Base-by-base conservation (phyloP, 2,888 invertebrate genomes). In the Petrophora chlorosata region DNA sequence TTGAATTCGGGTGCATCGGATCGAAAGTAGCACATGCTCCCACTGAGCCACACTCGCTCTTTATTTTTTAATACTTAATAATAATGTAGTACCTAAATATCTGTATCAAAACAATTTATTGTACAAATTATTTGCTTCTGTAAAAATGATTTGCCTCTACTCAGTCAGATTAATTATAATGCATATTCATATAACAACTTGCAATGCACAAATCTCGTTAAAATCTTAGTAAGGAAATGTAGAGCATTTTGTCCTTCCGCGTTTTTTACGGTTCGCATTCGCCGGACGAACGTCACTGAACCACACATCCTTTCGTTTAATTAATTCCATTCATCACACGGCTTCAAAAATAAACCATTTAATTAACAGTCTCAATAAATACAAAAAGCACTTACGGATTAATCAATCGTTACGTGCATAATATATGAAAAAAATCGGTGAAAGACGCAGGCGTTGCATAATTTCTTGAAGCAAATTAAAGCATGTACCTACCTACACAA, bases 381-480 rank as follows among this genome's bases (percentile, higher is more conserved):
- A n/a, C n/a, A 41, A 30, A 36, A 14, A 7, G 4, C 2, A 2
- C 12, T 17, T 13, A 22, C 3, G n/a, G 13, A 10, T 34, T n/a
- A 26, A 36, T 48, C 32, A 42, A 29, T 35, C 30, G 38, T 46
- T 48, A 32, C 48, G 36, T 47, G 22, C 4, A 29, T 14, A 28
- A 23, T 41, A 35, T 17, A 38, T 22, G 16, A 34, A 40, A 48
- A 38, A 53, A 46, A 26, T 46, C 15, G 38, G 46, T 53, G 56
- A 59, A 51, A 56, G 53, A 53, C 19, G 44, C 32, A 56, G 28
- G 15, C 42, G 29, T 59, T 59, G 43, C 53, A 44, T 56, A 59
- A 59, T 38, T 19, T 49, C 30, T 33, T 33, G 30, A 32, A n/a
- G n/a, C 14, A 32, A 45, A 58, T 53, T 50, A 49, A 23, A 52